Evolutionary conservation across 2,113 vertebrate genomes (phyloP), one percentile per base, ranked within the genome.

Genomic region (Hyperopisus bebe): DNA sequence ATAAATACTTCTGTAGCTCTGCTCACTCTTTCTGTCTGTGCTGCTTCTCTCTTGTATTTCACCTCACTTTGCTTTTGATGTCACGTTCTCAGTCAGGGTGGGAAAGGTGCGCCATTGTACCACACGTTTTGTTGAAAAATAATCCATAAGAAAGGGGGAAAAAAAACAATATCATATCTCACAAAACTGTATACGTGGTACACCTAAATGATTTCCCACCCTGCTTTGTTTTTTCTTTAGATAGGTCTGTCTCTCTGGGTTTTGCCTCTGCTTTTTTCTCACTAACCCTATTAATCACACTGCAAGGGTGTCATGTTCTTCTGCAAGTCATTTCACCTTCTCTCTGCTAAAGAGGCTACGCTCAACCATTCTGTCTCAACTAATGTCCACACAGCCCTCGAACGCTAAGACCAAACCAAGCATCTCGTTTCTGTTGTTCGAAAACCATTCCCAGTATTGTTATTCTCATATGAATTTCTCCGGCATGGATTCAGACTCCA

Each of bases 1-100:
- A 99, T 99, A 99, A 99, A 99, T 96, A 95, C 96, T 97, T 97
- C 97, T 97, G 96, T 97, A 97, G 97, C 97, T 97, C 96, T 97
- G 94, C 96, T 96, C 96, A 96, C 96, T 95, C 96, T 93, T 96
- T 96, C 95, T 96, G 96, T 97, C 95, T 97, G 95, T 95, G 94
- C 96, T 96, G 95, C 95, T 95, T 95, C 91, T 96, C 95, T 95
- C 93, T 96, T 90, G 86, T 93, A 91, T 92, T 96, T 95, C 95
- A 95, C 96, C 95, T 94, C 94, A 95, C 95, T 96, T 94, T 95
- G 94, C 96, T 95, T 95, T 96, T 96, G 92, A 95, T 93, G 94
- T 95, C 96, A 95, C 95, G 94, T 94, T 93, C 95, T 95, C 95
- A 95, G 92, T 93, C 95, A 95, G 95, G 95, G 95, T 96, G 96